Evolutionary conservation across 2,888 invertebrate species (phyloP).

Genomic region (Mellilla xanthometata): DNA sequence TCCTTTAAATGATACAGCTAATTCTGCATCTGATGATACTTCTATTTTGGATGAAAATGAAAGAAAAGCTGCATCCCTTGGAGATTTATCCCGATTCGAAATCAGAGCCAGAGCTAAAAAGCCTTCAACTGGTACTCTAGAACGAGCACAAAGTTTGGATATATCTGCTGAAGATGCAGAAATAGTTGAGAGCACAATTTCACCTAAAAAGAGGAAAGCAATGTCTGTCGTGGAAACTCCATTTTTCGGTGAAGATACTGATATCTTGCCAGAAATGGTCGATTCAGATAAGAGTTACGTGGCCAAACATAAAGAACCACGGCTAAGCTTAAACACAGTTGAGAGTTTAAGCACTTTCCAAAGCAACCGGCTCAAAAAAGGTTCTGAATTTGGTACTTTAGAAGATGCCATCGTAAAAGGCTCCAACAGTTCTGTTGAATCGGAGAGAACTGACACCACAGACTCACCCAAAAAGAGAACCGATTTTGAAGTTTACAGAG

Average conservation of each 20-base stretch:
- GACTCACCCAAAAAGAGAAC: constrained; percentile 42
- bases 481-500: constrained; percentile 53
- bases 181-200: constrained; percentile 64
- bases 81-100: constrained; percentile 88
- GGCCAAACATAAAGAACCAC: constrained; percentile 80
- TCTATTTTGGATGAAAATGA: constrained; percentile 83
- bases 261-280: constrained; percentile 69
- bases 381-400: constrained; percentile 88
- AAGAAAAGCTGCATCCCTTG: constrained; percentile 90
- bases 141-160: constrained; percentile 91
- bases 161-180: constrained; percentile 83
- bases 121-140: constrained; percentile 83
- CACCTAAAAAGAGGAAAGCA: constrained; percentile 86
- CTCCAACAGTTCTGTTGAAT: constrained; percentile 71
- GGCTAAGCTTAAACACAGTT: constrained; percentile 79
- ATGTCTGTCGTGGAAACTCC: constrained; percentile 78
- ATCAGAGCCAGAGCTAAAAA: constrained; percentile 66
- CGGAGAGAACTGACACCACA: constrained; percentile 59
- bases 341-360: constrained; percentile 87
- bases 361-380: constrained; percentile 87
- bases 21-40: constrained; percentile 69
- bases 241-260: constrained; percentile 68
- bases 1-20: constrained; percentile 77
- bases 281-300: constrained; percentile 60
- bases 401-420: constrained; percentile 88